Conservation (phyloP, 2,113 vertebrate species). For the Plecotus auritus region DNA sequence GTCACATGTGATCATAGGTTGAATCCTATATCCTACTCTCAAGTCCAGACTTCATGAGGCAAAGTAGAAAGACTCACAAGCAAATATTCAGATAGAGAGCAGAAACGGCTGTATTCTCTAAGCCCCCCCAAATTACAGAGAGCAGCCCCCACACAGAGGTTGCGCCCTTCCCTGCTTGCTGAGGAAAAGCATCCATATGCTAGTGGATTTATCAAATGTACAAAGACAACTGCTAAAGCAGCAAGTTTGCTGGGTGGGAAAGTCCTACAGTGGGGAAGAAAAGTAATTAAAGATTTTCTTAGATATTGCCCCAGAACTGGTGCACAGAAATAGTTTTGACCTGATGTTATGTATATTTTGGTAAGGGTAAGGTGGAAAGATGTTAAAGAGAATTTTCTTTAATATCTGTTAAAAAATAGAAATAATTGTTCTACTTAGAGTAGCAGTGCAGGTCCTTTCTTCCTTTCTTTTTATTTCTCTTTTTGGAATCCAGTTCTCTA, state of each 20-base stretch:
- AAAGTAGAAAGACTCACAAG: neutral
- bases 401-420: neutral
- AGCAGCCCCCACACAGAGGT: neutral
- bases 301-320: neutral
- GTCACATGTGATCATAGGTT: too few relatives aligned
- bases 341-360: neutral
- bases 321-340: neutral
- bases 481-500: constrained; percentile 1
- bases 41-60: neutral
- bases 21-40: neutral
- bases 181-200: neutral
- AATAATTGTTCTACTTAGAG: neutral
- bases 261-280: neutral
- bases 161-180: neutral
- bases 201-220: neutral
- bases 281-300: neutral
- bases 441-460: neutral
- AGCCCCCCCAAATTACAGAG: neutral
- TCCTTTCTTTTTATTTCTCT: neutral
- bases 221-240: neutral
- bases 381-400: neutral
- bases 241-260: neutral
- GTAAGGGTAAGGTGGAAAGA: neutral
- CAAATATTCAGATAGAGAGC: neutral
- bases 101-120: neutral